These are phyloP conservation scores for Rhegmatorhina hoffmannsi DNA, from an alignment of 2,113 vertebrate genomes.

Conservation along the genomic window DNA sequence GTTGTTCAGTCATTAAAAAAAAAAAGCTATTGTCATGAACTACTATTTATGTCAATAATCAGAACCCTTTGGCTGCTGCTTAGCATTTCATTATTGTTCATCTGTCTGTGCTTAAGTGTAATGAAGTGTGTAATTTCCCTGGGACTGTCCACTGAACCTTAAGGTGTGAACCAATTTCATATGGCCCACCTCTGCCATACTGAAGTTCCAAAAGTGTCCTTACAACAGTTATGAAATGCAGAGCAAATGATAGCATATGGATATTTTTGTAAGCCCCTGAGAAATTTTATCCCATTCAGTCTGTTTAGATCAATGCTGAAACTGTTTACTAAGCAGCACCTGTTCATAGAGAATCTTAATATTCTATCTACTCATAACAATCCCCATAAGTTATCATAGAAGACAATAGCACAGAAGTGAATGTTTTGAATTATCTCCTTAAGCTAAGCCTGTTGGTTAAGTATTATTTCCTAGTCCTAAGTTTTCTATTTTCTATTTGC, in stretches of 20 bases:
- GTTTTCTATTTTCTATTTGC: background rate
- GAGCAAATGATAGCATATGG: background rate
- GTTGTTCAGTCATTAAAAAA: background rate
- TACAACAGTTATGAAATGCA: background rate
- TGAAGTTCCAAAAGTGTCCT: background rate
- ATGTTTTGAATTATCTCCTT: background rate
- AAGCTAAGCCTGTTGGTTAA: background rate
- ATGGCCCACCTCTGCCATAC: background rate
- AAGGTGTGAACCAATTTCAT: conserved; percentile 41
- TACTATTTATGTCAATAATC: background rate
- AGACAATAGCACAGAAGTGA: background rate
- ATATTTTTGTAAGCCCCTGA: background rate
- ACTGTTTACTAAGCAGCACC: background rate
- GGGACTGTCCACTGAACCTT: background rate
- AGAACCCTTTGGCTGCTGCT: background rate
- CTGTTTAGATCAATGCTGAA: background rate
- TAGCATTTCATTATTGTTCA: conserved; percentile 18
- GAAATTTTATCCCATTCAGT: background rate
- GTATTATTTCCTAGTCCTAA: background rate
- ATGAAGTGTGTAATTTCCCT: conserved; percentile 41
- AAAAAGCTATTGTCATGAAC: background rate
- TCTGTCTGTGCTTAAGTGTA: background rate
- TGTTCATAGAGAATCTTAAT: conserved; percentile 3
- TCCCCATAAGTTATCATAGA: background rate
- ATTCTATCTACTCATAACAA: background rate